Conservation (phyloP, 1,140 invertebrate genomes). For the Bombus waltoni region DNA sequence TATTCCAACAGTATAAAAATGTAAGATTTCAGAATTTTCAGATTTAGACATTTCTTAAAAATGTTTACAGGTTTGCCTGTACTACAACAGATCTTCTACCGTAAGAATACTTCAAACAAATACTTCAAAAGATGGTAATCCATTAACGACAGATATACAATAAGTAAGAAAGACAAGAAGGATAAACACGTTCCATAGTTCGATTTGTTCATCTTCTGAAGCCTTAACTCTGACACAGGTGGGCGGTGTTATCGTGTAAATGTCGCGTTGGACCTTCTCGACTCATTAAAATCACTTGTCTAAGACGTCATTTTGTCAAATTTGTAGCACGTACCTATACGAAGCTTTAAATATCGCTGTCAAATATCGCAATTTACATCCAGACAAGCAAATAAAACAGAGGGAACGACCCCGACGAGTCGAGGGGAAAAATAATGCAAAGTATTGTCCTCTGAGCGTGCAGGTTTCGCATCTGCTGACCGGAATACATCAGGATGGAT, state of each 20-base stretch:
- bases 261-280: neutral
- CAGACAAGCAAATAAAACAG: neutral
- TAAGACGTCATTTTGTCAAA: neutral
- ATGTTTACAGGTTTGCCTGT: too few relatives aligned
- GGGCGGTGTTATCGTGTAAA: neutral
- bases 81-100: too few relatives aligned
- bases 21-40: too few relatives aligned
- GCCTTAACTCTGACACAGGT: neutral
- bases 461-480: conserved; percentile 44
- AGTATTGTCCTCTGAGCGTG: conserved; percentile 23
- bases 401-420: neutral
- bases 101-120: too few relatives aligned
- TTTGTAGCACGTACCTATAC: too few relatives aligned
- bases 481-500: conserved; percentile 72
- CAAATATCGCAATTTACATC: neutral
- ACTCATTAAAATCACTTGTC: neutral
- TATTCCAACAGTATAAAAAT: too few relatives aligned
- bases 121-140: too few relatives aligned
- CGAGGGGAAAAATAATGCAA: conserved; percentile 24
- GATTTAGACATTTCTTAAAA: too few relatives aligned
- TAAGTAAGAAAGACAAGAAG: neutral
- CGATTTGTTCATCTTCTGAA: neutral
- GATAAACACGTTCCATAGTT: neutral
- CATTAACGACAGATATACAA: neutral
- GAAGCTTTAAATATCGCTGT: too few relatives aligned